phyloP scores from a whole-genome alignment of 2,113 vertebrate genomes.

The Pachypanchax playfairii region DNA sequence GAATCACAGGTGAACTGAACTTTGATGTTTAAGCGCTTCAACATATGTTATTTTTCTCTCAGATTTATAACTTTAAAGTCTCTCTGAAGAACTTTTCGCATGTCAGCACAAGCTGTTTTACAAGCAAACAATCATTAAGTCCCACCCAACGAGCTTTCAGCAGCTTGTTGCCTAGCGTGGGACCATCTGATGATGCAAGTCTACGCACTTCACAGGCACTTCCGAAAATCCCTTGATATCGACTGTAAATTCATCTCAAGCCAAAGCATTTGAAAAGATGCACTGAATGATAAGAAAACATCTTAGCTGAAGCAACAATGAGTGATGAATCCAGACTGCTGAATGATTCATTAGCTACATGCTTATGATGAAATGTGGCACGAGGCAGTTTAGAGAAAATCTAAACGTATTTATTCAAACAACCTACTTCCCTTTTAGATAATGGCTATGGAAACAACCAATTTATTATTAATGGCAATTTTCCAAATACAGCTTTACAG shows the following conservation, averaged over 20 bases:
- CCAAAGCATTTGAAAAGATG: conserved; percentile 10
- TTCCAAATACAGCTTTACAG: neutral
- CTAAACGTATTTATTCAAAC: neutral
- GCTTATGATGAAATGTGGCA: neutral
- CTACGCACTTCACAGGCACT: conserved; percentile 51
- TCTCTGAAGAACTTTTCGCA: conserved; percentile 51
- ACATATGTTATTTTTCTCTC: conserved; percentile 35
- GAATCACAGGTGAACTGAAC: conserved; percentile 28
- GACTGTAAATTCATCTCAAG: conserved; percentile 17
- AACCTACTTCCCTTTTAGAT: neutral
- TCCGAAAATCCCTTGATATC: conserved; percentile 33
- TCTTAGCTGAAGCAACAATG: neutral
- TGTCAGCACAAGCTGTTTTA: conserved; percentile 67
- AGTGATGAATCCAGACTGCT: neutral
- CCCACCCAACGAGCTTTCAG: conserved; percentile 53
- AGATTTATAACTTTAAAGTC: conserved; percentile 37
- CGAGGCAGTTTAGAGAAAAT: neutral
- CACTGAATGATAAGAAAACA: neutral
- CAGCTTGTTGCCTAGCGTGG: conserved; percentile 68
- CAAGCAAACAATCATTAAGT: conserved; percentile 69
- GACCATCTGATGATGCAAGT: conserved; percentile 51
- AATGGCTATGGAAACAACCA: neutral
- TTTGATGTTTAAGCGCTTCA: neutral
- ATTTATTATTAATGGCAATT: neutral
- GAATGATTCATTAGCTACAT: neutral